Evolutionary conservation across 92 coral and sea anemone species (phyloP).

Genomic region (Phenganax stokvisi): DNA sequence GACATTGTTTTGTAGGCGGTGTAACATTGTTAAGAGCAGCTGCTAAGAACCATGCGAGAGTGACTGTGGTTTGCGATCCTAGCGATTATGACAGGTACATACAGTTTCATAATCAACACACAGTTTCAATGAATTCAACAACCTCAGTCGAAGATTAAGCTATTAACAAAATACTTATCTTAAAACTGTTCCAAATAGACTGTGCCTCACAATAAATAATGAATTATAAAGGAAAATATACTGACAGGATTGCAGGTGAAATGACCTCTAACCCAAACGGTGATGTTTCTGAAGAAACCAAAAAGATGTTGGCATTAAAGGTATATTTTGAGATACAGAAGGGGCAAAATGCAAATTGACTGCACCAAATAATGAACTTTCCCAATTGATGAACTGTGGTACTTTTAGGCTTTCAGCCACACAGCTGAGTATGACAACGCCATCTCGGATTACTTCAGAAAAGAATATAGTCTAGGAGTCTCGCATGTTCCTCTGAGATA

Average conservation of each 20-base stretch:
- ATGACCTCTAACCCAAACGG: conserved; percentile 57
- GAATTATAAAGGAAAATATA: not conserved
- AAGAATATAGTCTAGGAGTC: conserved; percentile 73
- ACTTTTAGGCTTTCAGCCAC: conserved; percentile 74
- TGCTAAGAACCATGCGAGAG: conserved; percentile 95
- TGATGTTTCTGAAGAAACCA: conserved; percentile 67
- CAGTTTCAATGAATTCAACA: not conserved
- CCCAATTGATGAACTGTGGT: not conserved
- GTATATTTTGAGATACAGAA: conserved; percentile 21
- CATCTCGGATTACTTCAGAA: conserved; percentile 90
- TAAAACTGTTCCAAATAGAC: too few relatives aligned
- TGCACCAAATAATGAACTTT: not conserved
- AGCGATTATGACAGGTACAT: conserved; percentile 75
- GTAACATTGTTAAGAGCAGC: conserved; percentile 93
- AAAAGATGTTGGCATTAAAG: conserved; percentile 75
- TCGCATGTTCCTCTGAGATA: conserved; percentile 82
- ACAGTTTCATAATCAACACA: not conserved
- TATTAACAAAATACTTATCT: too few relatives aligned
- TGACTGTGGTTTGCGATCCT: conserved; percentile 91
- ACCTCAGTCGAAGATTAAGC: too few relatives aligned
- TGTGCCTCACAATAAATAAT: not conserved
- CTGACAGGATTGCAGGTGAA: conserved; percentile 59
- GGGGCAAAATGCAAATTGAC: not conserved
- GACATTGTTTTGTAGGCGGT: conserved; percentile 58
- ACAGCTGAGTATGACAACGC: conserved; percentile 90